Evolutionary conservation across 2,113 vertebrate species (phyloP).

Genomic region (Pogona vitticeps): DNA sequence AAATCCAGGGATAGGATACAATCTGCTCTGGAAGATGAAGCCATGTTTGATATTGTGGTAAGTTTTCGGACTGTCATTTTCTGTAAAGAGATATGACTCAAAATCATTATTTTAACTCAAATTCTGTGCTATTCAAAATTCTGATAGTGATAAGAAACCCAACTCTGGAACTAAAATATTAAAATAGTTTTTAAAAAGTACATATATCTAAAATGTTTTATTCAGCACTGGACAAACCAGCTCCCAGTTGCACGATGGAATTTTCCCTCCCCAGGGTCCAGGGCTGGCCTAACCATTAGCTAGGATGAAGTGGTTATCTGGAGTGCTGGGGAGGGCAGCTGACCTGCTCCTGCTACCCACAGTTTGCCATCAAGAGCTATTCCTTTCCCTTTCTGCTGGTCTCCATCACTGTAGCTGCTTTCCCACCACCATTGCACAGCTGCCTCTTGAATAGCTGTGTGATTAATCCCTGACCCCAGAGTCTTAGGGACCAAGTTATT

Average conservation of each 20-base stretch:
- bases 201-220: not conserved
- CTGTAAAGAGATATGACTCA: not conserved
- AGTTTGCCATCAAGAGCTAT: too few species aligned
- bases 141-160: not conserved
- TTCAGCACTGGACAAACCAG: not conserved
- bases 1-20: constrained; percentile 90
- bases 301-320: too few species aligned
- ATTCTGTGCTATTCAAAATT: not conserved
- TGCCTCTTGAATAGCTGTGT: too few species aligned
- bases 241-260: not conserved
- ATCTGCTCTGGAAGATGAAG: constrained; percentile 87
- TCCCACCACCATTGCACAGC: too few species aligned
- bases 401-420: too few species aligned
- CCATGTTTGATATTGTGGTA: constrained; percentile 86
- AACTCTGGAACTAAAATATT: not conserved
- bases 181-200: not conserved
- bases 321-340: too few species aligned
- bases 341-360: not conserved
- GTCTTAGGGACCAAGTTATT: not conserved
- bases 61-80: constrained; percentile 63
- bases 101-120: not conserved
- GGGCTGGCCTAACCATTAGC: too few species aligned
- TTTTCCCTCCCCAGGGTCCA: not conserved
- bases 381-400: too few species aligned
- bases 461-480: too few species aligned